phyloP scores from a whole-genome alignment of 2,113 vertebrate species.

The Clarias macrocephalus region DNA sequence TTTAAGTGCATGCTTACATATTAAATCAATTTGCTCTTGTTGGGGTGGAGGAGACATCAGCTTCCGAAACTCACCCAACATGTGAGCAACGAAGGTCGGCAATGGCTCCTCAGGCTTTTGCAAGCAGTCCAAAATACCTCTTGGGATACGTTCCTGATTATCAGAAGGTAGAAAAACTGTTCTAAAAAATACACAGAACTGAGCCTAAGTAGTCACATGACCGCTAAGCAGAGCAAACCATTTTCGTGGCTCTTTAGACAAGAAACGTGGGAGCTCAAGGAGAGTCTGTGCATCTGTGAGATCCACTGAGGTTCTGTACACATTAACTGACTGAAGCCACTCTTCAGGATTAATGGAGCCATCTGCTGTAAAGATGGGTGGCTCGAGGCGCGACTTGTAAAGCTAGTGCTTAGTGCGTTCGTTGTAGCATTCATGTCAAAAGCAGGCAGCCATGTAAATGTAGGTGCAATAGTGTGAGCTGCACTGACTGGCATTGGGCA shows the following conservation, averaged over 20 bases:
- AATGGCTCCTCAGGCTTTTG: too few relatives aligned
- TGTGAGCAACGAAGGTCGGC: neutral
- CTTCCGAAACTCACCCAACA: slow-evolving; percentile 24
- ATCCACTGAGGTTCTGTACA: neutral
- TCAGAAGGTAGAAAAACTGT: too few relatives aligned
- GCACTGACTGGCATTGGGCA: too few relatives aligned
- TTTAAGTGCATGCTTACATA: neutral
- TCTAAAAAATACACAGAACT: too few relatives aligned
- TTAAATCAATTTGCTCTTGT: neutral
- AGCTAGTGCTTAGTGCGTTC: too few relatives aligned
- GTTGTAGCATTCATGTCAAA: too few relatives aligned
- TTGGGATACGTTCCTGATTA: too few relatives aligned
- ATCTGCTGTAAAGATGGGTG: slow-evolving; percentile 4
- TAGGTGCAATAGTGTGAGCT: too few relatives aligned
- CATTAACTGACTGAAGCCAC: slow-evolving; percentile 9
- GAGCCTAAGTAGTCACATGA: too few relatives aligned
- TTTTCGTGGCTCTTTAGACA: slow-evolving; percentile 23
- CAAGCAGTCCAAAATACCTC: too few relatives aligned
- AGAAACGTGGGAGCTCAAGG: neutral
- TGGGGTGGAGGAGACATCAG: neutral
- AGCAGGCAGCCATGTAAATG: too few relatives aligned
- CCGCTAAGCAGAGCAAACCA: slow-evolving; percentile 20
- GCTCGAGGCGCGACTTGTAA: slow-evolving; percentile 1
- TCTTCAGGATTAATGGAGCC: neutral
- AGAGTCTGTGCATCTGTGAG: slow-evolving; percentile 16